Conservation (phyloP, 2,888 invertebrate genomes). For the Eudemis profundana region DNA sequence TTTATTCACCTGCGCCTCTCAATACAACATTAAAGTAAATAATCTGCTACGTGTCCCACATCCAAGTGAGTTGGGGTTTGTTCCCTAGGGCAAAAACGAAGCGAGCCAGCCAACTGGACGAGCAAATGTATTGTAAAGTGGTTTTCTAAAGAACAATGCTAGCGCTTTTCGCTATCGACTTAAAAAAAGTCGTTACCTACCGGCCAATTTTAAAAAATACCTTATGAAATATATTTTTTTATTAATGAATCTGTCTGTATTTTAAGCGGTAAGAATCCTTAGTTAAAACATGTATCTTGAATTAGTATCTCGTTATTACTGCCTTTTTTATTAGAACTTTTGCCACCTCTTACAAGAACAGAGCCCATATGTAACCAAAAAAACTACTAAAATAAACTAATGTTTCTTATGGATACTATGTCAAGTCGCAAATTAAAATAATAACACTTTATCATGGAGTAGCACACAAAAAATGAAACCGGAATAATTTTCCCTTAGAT, state of each 20-base stretch:
- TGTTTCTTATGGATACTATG: too few relatives aligned
- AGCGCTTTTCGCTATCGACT: not conserved
- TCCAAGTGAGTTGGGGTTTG: conserved; percentile 17
- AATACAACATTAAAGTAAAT: conserved; percentile 23
- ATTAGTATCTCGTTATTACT: too few relatives aligned
- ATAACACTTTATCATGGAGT: conserved; percentile 19
- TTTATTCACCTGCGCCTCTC: conserved; percentile 1
- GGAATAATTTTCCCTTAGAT: conserved; percentile 34
- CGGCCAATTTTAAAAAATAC: too few relatives aligned
- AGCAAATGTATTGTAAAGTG: conserved; percentile 22
- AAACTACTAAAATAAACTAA: too few relatives aligned
- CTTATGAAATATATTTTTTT: too few relatives aligned
- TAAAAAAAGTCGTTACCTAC: not conserved
- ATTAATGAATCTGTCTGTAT: too few relatives aligned
- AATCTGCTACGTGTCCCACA: conserved; percentile 21
- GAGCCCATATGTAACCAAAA: too few relatives aligned
- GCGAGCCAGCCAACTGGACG: conserved; percentile 16
- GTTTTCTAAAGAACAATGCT: conserved; percentile 9
- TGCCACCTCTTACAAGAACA: too few relatives aligned
- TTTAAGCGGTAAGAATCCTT: too few relatives aligned
- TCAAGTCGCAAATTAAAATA: conserved; percentile 16
- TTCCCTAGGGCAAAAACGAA: conserved; percentile 14
- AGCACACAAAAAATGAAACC: conserved; percentile 17
- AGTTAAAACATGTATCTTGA: too few relatives aligned
- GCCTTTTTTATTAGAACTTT: too few relatives aligned